These are phyloP conservation scores for Trimorus sp. DNA, from an alignment of 2,888 invertebrate species.

Conservation along the genomic window DNA sequence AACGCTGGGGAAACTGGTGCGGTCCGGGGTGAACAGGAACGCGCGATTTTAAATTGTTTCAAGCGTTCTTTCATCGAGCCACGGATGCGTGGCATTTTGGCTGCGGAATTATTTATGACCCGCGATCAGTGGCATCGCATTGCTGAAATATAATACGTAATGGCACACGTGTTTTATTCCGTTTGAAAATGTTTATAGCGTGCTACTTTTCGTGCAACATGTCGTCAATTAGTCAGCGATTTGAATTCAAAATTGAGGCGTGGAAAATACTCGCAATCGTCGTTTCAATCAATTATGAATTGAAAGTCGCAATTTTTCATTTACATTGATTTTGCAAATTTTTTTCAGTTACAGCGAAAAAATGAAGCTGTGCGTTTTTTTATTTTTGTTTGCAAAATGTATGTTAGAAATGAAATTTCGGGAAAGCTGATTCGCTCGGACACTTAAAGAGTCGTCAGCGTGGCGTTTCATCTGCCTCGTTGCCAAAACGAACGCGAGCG, in stretches of 20 bases:
- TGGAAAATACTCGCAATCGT: too few relatives aligned
- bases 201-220: too few relatives aligned
- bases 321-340: neutral
- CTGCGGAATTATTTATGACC: too few relatives aligned
- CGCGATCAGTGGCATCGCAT: too few relatives aligned
- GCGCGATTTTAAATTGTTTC: slow-evolving; percentile 6
- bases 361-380: neutral
- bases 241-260: too few relatives aligned
- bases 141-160: too few relatives aligned
- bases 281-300: too few relatives aligned
- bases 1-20: slow-evolving; percentile 26
- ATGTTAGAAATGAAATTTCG: slow-evolving; percentile 41
- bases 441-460: slow-evolving; percentile 33
- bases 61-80: too few relatives aligned
- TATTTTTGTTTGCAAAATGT: slow-evolving; percentile 33
- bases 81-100: too few relatives aligned
- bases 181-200: too few relatives aligned
- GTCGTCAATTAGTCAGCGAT: too few relatives aligned
- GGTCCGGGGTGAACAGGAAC: neutral
- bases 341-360: neutral
- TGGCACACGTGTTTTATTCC: too few relatives aligned
- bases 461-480: slow-evolving; percentile 49
- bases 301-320: neutral
- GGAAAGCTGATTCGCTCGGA: slow-evolving; percentile 11
- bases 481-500: slow-evolving; percentile 51